Conservation (phyloP, 2,797 vertebrate species). For the Squalus acanthias region DNA sequence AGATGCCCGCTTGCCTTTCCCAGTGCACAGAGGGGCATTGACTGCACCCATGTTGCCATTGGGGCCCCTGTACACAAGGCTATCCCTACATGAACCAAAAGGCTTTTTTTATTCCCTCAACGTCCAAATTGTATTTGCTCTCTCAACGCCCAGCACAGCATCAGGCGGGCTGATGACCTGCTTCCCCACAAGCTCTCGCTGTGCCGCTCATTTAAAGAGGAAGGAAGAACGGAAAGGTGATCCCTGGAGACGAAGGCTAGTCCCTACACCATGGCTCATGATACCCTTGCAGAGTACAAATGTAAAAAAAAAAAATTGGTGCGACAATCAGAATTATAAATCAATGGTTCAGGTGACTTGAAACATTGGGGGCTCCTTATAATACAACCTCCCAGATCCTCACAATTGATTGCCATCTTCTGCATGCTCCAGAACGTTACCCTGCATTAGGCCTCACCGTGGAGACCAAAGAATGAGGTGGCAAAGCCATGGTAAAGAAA, state of each 20-base stretch:
- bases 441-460: background rate
- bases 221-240: background rate
- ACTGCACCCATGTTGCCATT: background rate
- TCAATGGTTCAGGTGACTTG: background rate
- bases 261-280: background rate
- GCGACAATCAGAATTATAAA: background rate
- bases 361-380: background rate
- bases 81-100: background rate
- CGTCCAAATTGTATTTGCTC: background rate
- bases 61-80: background rate
- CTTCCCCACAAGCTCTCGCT: background rate
- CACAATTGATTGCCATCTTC: background rate
- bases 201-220: background rate
- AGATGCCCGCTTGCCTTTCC: background rate
- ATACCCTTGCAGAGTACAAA: background rate
- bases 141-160: background rate
- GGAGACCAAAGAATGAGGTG: background rate
- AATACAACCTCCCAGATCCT: background rate
- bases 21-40: background rate
- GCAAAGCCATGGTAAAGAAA: background rate
- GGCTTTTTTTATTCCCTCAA: background rate
- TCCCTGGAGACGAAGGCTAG: background rate
- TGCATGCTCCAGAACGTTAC: background rate
- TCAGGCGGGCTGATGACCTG: background rate
- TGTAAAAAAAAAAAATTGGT: background rate